Percentiles rank a stretch among this genome's conserved stretches.
Evolutionary conservation across 2,888 invertebrate species (phyloP).

Genomic region (Nemurella pictetii): DNA sequence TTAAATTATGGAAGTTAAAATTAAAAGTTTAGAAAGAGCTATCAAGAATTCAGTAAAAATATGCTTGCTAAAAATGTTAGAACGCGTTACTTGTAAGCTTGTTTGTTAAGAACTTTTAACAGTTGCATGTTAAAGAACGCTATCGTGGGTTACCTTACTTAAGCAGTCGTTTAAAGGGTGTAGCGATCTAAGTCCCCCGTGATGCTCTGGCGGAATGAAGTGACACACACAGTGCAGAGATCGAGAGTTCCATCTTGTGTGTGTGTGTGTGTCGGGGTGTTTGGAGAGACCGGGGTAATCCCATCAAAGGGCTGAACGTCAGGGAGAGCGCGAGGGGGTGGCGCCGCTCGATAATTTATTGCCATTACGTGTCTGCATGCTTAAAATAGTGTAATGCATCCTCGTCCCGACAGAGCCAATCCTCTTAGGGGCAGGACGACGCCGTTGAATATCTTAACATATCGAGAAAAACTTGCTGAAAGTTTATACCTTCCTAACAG

Average conservation of each 20-base stretch:
- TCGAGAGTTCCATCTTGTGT: background rate
- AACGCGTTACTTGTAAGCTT: background rate
- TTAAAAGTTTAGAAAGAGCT: slow-evolving; percentile 1
- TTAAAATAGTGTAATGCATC: background rate
- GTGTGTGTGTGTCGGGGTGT: background rate
- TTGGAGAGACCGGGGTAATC: background rate
- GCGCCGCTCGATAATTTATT: background rate
- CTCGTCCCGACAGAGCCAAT: background rate
- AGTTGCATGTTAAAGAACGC: too few relatives aligned
- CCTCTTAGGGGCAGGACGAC: background rate
- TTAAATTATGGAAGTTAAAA: background rate
- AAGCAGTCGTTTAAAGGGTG: background rate
- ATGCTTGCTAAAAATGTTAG: background rate
- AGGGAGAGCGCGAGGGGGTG: background rate
- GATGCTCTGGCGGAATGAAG: background rate
- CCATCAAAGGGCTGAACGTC: background rate
- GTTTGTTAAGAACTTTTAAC: too few relatives aligned
- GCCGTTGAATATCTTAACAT: background rate
- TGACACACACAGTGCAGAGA: too few relatives aligned
- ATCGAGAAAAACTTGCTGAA: background rate
- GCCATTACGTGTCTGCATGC: background rate
- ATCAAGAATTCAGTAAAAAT: background rate
- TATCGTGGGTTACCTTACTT: background rate
- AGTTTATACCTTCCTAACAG: background rate
- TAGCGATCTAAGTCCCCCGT: background rate